Base-by-base conservation (phyloP, 2,888 invertebrate genomes). In the Dolichopus griseipennis region DNA sequence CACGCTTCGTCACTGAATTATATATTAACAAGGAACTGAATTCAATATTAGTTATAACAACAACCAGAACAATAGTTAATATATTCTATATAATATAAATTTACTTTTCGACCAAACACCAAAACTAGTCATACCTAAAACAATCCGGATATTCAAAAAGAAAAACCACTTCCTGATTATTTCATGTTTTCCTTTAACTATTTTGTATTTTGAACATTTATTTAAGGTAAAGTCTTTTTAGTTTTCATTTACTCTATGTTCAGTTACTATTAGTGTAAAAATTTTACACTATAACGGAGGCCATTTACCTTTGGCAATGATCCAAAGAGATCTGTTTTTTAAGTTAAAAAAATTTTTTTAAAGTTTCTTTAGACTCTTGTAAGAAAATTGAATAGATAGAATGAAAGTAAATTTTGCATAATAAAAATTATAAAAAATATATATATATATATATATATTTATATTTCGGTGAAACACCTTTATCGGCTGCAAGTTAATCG, bases 271-370 rank as follows among this genome's bases (percentile, higher is more conserved):
- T n/a, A n/a, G n/a, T n/a, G n/a, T n/a, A 1, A 18, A 52, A 52
- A 52, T 52, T 52, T 18, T n/a, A 18, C 12, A 9, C n/a, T 52
- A 18, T 52, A 52, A 52, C n/a, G n/a, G n/a, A 52, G 52, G 52
- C 52, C 52, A 52, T 52, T 52, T 52, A 52, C 52, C 52, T 18
- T 52, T 52, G 52, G 52, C 52, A 52, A 52, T 52, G 52, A 52
- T 52, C 52, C 52, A 52, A 52, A 52, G 52, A 52, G n/a, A 52
- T 52, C n/a, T n/a, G n/a, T 18, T 52, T 52, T 18, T 52, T 52
- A 52, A 52, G 52, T 52, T n/a, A n/a, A n/a, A n/a, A n/a, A 52
- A 52, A 52, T 52, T 52, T 52, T 52, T n/a, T n/a, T n/a, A n/a
- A n/a, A n/a, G 9, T 52, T 52, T 52, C 18, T 18, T 52, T 6